Evolutionary conservation across 2,888 invertebrate species (phyloP).

Genomic region (Anorthoa munda): DNA sequence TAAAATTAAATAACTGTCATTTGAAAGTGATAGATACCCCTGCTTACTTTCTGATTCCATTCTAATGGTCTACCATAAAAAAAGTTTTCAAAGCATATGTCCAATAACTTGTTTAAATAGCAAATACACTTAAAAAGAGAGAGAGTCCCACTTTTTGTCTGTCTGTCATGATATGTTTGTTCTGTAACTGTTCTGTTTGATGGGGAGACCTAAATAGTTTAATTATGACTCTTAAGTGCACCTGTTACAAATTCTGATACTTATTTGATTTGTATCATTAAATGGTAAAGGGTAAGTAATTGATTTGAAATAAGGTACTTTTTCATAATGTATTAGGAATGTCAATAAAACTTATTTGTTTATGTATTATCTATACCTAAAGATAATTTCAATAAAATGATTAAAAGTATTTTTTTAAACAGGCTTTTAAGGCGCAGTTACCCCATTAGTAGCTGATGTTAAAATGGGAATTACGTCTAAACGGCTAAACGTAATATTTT

Average conservation of each 20-base stretch:
- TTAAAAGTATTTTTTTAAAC: too few relatives aligned
- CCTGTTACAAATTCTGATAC: constrained; percentile 50
- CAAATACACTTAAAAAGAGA: constrained; percentile 50
- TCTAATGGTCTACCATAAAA: background rate
- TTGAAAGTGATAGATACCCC: too few relatives aligned
- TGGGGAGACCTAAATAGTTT: constrained; percentile 50
- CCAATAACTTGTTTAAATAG: constrained; percentile 61
- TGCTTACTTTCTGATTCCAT: background rate
- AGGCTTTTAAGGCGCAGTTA: too few relatives aligned
- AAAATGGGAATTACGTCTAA: too few relatives aligned
- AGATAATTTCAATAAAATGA: too few relatives aligned
- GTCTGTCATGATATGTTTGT: constrained; percentile 70
- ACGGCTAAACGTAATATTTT: too few relatives aligned
- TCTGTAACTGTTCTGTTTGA: constrained; percentile 58
- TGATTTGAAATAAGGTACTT: background rate
- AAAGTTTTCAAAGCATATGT: constrained; percentile 56
- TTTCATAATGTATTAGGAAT: background rate
- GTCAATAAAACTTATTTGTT: too few relatives aligned
- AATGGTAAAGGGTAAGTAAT: background rate
- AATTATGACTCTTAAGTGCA: constrained; percentile 39
- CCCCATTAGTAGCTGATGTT: too few relatives aligned
- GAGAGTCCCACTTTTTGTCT: constrained; percentile 54
- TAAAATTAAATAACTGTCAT: too few relatives aligned
- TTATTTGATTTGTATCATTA: constrained; percentile 14
- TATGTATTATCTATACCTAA: too few relatives aligned